Percentiles rank a stretch among this genome's conserved stretches.
These are phyloP conservation scores for Dermochelys coriacea DNA, from an alignment of 2,797 vertebrate species.

Conservation along the genomic window DNA sequence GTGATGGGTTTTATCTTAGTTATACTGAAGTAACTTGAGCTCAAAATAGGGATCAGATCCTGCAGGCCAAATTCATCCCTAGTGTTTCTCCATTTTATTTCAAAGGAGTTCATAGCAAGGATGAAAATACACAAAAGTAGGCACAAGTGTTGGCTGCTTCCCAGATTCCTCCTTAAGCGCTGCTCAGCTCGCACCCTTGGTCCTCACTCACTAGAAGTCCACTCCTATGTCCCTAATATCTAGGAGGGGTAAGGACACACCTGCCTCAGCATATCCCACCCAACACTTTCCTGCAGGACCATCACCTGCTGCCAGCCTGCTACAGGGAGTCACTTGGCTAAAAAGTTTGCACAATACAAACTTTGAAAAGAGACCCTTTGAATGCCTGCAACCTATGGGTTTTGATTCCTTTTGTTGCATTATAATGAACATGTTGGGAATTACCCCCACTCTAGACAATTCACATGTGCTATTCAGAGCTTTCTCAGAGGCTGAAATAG, in stretches of 20 bases:
- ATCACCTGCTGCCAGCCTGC: background rate
- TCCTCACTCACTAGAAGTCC: background rate
- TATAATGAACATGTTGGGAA: background rate
- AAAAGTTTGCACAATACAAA: background rate
- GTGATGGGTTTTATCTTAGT: background rate
- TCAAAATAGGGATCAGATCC: background rate
- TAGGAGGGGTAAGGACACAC: background rate
- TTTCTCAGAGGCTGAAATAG: background rate
- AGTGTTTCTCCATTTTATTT: background rate
- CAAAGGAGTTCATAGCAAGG: background rate
- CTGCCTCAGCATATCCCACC: background rate
- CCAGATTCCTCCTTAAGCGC: background rate
- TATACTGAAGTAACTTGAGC: background rate
- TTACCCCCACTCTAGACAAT: background rate
- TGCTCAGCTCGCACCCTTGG: background rate
- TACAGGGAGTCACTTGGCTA: background rate
- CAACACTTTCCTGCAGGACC: background rate
- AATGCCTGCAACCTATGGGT: background rate
- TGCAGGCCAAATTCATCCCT: background rate
- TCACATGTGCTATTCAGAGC: background rate
- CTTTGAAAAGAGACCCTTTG: background rate
- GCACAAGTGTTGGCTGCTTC: background rate
- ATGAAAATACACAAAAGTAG: background rate
- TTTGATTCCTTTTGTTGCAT: background rate
- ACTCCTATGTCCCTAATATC: background rate